Conservation (phyloP, 2,797 vertebrate species). For the Rhinatrema bivittatum region DNA sequence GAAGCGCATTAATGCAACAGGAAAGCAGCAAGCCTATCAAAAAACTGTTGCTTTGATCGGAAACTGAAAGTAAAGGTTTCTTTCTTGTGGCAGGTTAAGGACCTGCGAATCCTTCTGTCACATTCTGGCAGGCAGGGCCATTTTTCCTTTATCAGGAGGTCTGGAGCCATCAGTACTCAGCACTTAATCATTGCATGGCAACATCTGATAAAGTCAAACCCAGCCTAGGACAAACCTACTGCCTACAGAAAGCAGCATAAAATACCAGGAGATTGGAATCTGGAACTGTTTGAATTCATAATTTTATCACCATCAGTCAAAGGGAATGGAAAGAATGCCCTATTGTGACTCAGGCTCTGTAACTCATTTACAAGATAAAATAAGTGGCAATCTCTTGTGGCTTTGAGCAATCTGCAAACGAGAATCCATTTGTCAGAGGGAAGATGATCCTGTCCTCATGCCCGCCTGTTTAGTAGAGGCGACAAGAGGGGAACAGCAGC, state of each 20-base stretch:
- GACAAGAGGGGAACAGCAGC: too few species aligned
- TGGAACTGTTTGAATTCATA: conserved; percentile 47
- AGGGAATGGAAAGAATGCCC: conserved; percentile 14
- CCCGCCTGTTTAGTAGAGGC: too few species aligned
- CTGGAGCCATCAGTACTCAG: conserved; percentile 14
- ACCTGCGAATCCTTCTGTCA: not conserved
- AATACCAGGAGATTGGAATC: conserved; percentile 44
- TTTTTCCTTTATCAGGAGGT: conserved; percentile 15
- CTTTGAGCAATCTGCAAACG: conserved; percentile 28
- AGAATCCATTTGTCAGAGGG: conserved; percentile 18
- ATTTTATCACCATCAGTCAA: conserved; percentile 43
- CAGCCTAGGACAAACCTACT: conserved; percentile 33
- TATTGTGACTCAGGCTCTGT: conserved; percentile 45
- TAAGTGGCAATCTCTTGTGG: conserved; percentile 59
- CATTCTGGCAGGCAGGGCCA: too few species aligned
- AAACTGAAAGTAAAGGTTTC: not conserved
- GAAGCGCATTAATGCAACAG: not conserved
- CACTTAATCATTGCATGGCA: conserved; percentile 46
- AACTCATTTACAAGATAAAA: conserved; percentile 69
- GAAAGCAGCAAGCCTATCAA: not conserved
- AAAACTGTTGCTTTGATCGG: not conserved
- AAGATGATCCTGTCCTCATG: too few species aligned
- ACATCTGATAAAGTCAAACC: conserved; percentile 49
- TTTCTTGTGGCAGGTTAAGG: conserved; percentile 4
- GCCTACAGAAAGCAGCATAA: conserved; percentile 10